These are phyloP conservation scores for Hyaena hyaena DNA, from an alignment of 2,113 vertebrate genomes.

Conservation along the genomic window DNA sequence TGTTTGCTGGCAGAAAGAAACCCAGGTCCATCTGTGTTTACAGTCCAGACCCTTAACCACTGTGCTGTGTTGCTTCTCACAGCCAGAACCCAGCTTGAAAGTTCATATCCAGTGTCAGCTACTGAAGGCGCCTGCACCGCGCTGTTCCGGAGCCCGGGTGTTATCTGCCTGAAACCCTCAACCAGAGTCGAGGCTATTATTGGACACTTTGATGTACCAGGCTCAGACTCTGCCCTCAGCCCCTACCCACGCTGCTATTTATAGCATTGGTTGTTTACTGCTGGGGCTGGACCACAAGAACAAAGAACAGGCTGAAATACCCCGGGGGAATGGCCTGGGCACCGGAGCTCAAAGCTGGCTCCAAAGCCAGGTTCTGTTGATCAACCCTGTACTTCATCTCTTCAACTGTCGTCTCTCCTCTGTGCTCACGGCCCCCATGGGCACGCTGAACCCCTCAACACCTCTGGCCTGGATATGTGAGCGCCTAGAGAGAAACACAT, in stretches of 20 bases:
- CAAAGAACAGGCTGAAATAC: background rate
- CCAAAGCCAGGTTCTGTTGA: background rate
- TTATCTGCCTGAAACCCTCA: background rate
- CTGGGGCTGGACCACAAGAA: background rate
- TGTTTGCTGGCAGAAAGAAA: background rate
- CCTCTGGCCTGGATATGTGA: background rate
- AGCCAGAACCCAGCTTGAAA: background rate
- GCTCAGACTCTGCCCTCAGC: background rate
- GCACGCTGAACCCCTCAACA: background rate
- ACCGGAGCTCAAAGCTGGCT: background rate
- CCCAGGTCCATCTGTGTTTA: background rate
- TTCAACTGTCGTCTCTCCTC: background rate
- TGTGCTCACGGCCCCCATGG: accelerated
- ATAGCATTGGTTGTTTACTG: background rate
- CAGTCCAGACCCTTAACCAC: background rate
- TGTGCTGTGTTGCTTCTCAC: background rate
- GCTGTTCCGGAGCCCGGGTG: background rate
- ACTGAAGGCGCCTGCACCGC: background rate
- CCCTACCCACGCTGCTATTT: background rate
- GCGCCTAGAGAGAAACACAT: background rate
- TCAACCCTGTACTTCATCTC: background rate
- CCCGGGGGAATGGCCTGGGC: background rate
- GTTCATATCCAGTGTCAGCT: background rate
- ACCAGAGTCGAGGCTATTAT: background rate
- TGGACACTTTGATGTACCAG: background rate